A percentile compares a stretch with the other conserved stretches of the same genome.
Evolutionary conservation across 2,797 vertebrate genomes (phyloP).

Genomic region (Dromococcyx pavoninus): DNA sequence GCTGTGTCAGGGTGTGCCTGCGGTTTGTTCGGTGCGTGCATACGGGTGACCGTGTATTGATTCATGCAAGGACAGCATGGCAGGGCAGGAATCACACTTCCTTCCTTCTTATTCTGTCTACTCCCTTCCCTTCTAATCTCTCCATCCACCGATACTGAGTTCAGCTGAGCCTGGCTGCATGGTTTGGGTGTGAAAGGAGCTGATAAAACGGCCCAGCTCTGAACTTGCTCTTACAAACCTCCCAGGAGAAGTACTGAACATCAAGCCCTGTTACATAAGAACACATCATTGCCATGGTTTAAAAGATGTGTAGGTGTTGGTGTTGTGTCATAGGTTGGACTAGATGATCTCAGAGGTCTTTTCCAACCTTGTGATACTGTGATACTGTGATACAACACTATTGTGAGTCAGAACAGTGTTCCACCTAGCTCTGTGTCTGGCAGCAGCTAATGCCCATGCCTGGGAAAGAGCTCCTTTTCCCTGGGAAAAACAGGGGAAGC

Average conservation of each 20-base stretch:
- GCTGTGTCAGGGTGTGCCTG: neutral
- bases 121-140: neutral
- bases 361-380: too few species aligned
- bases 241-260: neutral
- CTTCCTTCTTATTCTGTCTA: neutral
- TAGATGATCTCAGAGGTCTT: too few species aligned
- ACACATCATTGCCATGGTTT: too few species aligned
- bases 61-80: neutral
- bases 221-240: neutral
- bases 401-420: neutral
- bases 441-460: neutral
- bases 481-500: neutral
- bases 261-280: neutral
- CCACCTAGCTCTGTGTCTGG: neutral
- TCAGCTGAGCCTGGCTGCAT: neutral
- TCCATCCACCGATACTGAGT: neutral
- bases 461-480: neutral
- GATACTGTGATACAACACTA: too few species aligned
- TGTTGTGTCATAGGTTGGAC: too few species aligned
- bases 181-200: neutral
- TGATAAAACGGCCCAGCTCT: neutral
- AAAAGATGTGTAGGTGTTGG: too few species aligned
- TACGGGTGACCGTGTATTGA: neutral
- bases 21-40: neutral
- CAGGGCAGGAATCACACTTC: neutral